Evolutionary conservation across 2,113 vertebrate species (phyloP).

Genomic region (Notarius lentiginosus): DNA sequence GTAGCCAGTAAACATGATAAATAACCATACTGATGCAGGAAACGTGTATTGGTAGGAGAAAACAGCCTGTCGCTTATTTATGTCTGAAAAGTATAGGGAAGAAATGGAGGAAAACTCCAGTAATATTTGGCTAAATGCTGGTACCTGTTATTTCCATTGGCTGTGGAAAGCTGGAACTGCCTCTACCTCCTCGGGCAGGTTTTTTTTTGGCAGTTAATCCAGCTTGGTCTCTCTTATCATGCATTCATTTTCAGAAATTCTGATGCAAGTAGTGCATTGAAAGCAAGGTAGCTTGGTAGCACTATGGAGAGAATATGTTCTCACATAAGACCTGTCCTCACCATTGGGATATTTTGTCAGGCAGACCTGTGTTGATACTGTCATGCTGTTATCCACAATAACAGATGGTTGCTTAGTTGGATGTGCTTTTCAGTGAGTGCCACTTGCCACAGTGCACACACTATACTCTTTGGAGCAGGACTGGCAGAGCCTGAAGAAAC

Average conservation of each 20-base stretch:
- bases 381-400: constrained; percentile 40
- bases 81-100: not conserved
- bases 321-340: not conserved
- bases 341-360: constrained; percentile 24
- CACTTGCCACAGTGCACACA: constrained; percentile 34
- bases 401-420: constrained; percentile 56
- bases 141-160: not conserved
- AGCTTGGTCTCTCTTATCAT: not conserved
- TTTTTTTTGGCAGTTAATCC: not conserved
- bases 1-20: too few relatives aligned
- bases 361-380: constrained; percentile 32
- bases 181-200: not conserved
- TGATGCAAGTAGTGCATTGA: not conserved
- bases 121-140: not conserved
- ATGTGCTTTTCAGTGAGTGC: constrained; percentile 42
- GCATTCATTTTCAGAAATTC: not conserved
- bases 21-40: too few relatives aligned
- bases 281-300: not conserved
- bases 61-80: not conserved
- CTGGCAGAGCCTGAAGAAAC: constrained; percentile 40
- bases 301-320: not conserved
- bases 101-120: not conserved
- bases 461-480: constrained; percentile 29
- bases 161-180: too few relatives aligned
- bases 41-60: too few relatives aligned